Evolutionary conservation across 1,140 invertebrate genomes (phyloP).

Genomic region (Wasmannia auropunctata): DNA sequence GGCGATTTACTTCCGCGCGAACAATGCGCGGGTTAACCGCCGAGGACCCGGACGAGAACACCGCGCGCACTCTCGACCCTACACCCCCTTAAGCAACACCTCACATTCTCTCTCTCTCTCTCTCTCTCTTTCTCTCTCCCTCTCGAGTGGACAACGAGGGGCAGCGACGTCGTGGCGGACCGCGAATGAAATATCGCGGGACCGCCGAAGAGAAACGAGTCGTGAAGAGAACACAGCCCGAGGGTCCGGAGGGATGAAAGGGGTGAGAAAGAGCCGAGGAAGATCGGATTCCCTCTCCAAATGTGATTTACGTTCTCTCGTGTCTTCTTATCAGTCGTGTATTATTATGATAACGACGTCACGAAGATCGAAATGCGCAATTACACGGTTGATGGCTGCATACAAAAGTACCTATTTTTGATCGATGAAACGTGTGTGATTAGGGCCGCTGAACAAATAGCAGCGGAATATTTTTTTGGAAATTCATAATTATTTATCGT

Average conservation of each 20-base stretch:
- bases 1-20: slow-evolving; percentile 43
- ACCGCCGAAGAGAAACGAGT: slow-evolving; percentile 42
- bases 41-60: slow-evolving; percentile 26
- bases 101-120: too few species aligned
- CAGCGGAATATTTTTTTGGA: background rate
- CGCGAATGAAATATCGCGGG: slow-evolving; percentile 55
- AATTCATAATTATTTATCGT: background rate
- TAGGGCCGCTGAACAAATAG: background rate
- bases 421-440: background rate
- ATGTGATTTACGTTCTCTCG: slow-evolving; percentile 24
- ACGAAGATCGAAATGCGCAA: background rate
- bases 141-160: slow-evolving; percentile 32
- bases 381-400: background rate
- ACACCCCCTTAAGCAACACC: slow-evolving; percentile 25
- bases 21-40: slow-evolving; percentile 49
- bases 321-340: slow-evolving; percentile 3
- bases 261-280: background rate
- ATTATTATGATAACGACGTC: background rate
- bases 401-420: background rate
- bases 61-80: slow-evolving; percentile 24
- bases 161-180: slow-evolving; percentile 29
- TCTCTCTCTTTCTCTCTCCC: too few species aligned
- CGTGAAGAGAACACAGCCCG: slow-evolving; percentile 3
- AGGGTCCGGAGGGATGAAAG: background rate
- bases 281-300: background rate